phyloP scores from a whole-genome alignment of 1,140 invertebrate species.

The Bombus impatiens region DNA sequence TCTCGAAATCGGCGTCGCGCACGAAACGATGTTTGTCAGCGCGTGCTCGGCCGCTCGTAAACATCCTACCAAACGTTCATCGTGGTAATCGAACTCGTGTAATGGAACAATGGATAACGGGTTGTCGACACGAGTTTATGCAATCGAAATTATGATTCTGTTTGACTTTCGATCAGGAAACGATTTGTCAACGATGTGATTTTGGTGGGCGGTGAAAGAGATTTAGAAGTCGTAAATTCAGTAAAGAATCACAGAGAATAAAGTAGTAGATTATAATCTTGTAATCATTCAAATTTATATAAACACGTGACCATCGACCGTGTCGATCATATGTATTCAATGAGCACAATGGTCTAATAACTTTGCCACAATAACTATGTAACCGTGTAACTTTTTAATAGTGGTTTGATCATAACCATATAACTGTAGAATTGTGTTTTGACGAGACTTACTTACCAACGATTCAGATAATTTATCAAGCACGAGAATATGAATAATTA shows the following conservation, averaged over 20 bases:
- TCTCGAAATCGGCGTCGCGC: conserved; percentile 21
- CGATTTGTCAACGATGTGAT: background rate
- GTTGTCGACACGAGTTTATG: background rate
- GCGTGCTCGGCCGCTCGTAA: conserved; percentile 21
- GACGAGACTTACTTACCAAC: too few species aligned
- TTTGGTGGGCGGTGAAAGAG: background rate
- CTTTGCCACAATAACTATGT: background rate
- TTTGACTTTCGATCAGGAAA: background rate
- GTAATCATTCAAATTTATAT: background rate
- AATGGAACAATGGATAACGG: background rate
- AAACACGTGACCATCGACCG: background rate
- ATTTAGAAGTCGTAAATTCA: background rate
- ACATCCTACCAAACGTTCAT: background rate
- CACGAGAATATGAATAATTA: background rate
- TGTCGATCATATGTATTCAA: background rate
- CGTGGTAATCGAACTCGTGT: too few species aligned
- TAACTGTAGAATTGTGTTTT: too few species aligned
- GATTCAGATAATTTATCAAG: background rate
- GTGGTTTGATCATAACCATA: too few species aligned
- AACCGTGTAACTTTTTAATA: background rate
- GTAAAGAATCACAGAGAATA: too few species aligned
- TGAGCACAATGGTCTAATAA: background rate
- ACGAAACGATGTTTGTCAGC: conserved; percentile 23
- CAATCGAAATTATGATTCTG: background rate
- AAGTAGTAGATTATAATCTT: background rate